Conservation (phyloP, 2,888 invertebrate genomes). For the Ectobius pallidus region DNA sequence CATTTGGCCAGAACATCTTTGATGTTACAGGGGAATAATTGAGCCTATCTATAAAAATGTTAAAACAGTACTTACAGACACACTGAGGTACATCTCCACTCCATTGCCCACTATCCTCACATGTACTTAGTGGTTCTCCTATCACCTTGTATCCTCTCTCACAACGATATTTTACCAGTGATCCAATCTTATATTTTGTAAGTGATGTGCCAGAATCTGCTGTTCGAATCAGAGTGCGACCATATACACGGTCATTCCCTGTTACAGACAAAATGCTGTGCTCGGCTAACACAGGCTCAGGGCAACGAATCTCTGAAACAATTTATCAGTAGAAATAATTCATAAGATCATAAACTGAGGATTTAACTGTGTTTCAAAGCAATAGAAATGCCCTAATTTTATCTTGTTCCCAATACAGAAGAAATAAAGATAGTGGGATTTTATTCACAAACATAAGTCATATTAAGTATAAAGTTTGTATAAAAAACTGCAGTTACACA, state of each 20-base stretch:
- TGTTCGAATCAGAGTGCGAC: constrained; percentile 80
- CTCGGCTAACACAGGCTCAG: constrained; percentile 80
- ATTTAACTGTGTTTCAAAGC: background rate
- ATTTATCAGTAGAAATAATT: background rate
- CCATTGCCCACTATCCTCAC: constrained; percentile 86
- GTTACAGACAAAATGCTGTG: constrained; percentile 89
- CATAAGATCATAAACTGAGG: no score
- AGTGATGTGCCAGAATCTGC: constrained; percentile 68
- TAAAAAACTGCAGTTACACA: no score
- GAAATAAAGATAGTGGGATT: no score
- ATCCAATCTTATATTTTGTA: constrained; percentile 83
- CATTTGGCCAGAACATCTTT: no score
- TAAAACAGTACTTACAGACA: constrained; percentile 79
- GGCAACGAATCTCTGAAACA: constrained; percentile 80
- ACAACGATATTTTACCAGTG: constrained; percentile 86
- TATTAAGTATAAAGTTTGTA: no score
- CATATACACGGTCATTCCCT: constrained; percentile 89
- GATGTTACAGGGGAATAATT: no score
- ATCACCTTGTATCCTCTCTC: constrained; percentile 88
- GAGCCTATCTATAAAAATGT: no score
- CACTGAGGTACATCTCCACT: constrained; percentile 83
- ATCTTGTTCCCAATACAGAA: no score
- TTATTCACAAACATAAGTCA: no score
- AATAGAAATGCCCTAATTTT: background rate
- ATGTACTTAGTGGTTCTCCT: constrained; percentile 83